Percentiles rank a stretch among this genome's conserved stretches.
These are phyloP conservation scores for Scaptomyza tumidula DNA, from an alignment of 2,888 invertebrate species.

Conservation along the genomic window DNA sequence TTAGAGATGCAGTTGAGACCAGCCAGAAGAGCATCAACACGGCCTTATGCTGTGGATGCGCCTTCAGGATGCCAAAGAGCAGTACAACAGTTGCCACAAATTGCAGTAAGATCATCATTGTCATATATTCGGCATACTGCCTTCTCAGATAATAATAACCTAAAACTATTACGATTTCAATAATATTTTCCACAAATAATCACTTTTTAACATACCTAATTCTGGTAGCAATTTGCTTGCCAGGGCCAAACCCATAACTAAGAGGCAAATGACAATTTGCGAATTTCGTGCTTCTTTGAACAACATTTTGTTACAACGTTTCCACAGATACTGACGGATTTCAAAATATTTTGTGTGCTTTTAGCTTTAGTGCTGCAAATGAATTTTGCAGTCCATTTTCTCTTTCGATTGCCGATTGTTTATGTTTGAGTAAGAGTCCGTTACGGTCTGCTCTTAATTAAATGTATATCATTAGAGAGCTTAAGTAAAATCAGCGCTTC, in stretches of 20 bases:
- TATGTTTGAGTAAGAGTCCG: background rate
- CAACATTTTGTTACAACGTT: conserved; percentile 18
- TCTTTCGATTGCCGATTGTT: background rate
- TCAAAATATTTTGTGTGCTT: background rate
- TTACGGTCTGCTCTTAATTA: too few species aligned
- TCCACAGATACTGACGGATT: conserved; percentile 11
- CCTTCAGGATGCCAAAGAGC: conserved; percentile 17
- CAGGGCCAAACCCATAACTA: conserved; percentile 10
- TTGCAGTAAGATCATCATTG: background rate
- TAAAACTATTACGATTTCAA: background rate
- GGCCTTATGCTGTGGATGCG: conserved; percentile 12
- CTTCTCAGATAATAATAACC: too few species aligned
- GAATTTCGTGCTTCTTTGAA: background rate
- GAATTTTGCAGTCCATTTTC: background rate
- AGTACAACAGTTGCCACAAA: conserved; percentile 4
- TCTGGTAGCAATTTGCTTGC: background rate
- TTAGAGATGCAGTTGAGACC: conserved; percentile 4
- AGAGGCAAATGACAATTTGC: conserved; percentile 14
- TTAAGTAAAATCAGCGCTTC: too few species aligned
- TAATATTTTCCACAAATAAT: background rate
- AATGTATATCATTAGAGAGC: too few species aligned
- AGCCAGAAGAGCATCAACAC: conserved; percentile 17
- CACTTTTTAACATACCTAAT: background rate
- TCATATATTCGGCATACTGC: background rate
- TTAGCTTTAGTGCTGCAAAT: background rate